phyloP scores from a whole-genome alignment of 2,797 vertebrate genomes.

The Acanthurus leucopareius region DNA sequence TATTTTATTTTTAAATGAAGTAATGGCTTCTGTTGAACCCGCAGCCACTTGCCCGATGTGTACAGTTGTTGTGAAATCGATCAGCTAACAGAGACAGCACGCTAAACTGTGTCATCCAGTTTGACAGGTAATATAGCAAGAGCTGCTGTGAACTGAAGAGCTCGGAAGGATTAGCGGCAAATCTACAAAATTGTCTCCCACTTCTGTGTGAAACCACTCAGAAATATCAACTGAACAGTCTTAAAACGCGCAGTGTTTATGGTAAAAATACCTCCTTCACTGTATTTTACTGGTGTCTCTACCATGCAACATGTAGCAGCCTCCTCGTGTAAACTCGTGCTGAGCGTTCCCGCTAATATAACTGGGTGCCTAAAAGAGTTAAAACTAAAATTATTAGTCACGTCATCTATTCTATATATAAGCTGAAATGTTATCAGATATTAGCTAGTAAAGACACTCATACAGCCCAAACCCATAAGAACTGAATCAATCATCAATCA shows the following conservation, averaged over 20 bases:
- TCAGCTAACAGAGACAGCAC: background rate
- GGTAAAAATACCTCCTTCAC: slow-evolving; percentile 8
- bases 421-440: no score
- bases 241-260: background rate
- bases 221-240: background rate
- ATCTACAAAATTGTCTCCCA: background rate
- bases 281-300: background rate
- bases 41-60: background rate
- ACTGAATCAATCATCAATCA: no score
- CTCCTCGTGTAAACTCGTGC: slow-evolving; percentile 32
- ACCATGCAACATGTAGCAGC: slow-evolving; percentile 12
- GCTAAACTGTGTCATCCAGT: background rate
- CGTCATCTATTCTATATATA: no score
- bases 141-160: slow-evolving; percentile 1
- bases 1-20: background rate
- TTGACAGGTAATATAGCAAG: slow-evolving; percentile 38
- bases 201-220: no score
- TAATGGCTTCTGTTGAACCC: background rate
- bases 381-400: no score
- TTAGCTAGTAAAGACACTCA: no score
- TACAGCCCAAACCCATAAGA: no score
- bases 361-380: background rate
- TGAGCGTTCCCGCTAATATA: slow-evolving; percentile 23
- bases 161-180: background rate
- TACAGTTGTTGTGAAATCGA: background rate